Conservation (phyloP, 2,797 vertebrate genomes). For the Cyclura pinguis region DNA sequence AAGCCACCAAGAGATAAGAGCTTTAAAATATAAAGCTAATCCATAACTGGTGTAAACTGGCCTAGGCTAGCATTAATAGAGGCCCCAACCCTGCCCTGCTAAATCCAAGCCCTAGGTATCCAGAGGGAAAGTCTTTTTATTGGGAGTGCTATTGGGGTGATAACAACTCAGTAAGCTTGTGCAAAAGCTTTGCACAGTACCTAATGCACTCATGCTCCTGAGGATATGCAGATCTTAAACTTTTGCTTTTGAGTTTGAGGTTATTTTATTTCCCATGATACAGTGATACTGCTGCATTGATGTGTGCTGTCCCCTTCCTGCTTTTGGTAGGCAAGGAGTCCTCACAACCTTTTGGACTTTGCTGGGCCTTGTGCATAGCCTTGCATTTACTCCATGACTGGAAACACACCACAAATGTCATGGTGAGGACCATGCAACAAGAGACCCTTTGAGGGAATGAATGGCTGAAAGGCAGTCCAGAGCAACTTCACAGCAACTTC, state of each 20-base stretch:
- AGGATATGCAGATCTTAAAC: background rate
- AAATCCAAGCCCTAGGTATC: constrained; percentile 53
- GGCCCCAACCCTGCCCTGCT: constrained; percentile 18
- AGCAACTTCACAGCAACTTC: background rate
- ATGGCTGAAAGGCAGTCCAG: background rate
- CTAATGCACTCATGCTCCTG: background rate
- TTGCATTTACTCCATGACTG: background rate
- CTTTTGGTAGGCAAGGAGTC: background rate
- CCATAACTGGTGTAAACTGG: constrained; percentile 45
- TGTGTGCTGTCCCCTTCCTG: background rate
- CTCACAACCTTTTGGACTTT: background rate
- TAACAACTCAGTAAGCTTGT: background rate
- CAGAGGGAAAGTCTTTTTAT: constrained; percentile 17
- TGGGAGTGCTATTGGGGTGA: background rate
- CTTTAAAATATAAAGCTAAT: constrained; percentile 55
- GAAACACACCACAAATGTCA: background rate
- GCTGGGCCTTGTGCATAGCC: background rate
- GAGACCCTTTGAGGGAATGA: background rate
- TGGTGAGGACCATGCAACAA: background rate
- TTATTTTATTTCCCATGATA: background rate
- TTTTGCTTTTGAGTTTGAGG: background rate
- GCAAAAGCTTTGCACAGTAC: background rate
- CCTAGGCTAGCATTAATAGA: constrained; percentile 29
- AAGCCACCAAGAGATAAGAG: constrained; percentile 58
- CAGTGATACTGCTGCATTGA: background rate